Evolutionary conservation across 2,888 invertebrate species (phyloP).

Genomic region (Drosophila pegasa): DNA sequence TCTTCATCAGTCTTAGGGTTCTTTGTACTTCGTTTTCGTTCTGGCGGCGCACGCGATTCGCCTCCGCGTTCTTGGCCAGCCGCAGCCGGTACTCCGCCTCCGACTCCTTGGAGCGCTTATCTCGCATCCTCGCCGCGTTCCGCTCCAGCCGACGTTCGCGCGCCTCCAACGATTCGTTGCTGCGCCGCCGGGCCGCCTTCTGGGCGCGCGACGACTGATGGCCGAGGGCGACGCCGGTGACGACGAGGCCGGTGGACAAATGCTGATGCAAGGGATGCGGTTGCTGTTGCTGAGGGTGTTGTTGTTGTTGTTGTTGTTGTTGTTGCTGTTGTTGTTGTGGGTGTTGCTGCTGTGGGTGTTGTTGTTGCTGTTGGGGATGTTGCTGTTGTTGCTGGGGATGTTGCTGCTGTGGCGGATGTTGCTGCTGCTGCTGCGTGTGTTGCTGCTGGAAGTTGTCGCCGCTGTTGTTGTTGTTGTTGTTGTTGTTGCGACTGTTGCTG

Average conservation of each 20-base stretch:
- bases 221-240: constrained; percentile 60
- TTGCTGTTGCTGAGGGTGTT: constrained; percentile 33
- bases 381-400: background rate
- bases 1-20: constrained; percentile 85
- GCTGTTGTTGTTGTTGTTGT: constrained; percentile 23
- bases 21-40: constrained; percentile 85
- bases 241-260: constrained; percentile 69
- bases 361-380: background rate
- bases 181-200: constrained; percentile 82
- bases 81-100: constrained; percentile 83
- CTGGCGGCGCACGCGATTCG: constrained; percentile 84
- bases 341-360: background rate
- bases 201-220: constrained; percentile 77
- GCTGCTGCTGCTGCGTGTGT: background rate
- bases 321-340: constrained; percentile 53
- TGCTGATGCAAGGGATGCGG: constrained; percentile 81
- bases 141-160: constrained; percentile 83
- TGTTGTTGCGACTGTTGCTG: background rate
- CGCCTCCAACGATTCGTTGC: constrained; percentile 85
- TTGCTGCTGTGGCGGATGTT: constrained; percentile 5
- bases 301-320: constrained; percentile 51
- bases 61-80: constrained; percentile 84
- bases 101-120: constrained; percentile 83
- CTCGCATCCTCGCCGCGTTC: constrained; percentile 85
- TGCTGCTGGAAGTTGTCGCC: no score